Conservation (phyloP, 2,113 vertebrate species). For the Noctilio leporinus region DNA sequence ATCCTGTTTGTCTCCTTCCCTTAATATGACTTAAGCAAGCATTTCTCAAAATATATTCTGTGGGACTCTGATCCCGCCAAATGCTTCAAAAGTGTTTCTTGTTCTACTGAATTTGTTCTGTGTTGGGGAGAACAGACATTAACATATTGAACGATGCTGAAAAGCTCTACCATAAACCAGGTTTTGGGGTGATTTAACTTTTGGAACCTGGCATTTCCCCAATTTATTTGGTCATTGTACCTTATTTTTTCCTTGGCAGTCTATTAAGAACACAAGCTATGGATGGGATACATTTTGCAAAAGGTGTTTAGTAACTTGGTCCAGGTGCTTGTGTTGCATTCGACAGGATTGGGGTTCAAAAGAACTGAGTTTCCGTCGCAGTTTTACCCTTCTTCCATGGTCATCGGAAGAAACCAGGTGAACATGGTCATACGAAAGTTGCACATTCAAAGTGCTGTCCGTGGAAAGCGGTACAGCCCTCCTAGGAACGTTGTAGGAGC, state of each 20-base stretch:
- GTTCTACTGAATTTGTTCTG: neutral
- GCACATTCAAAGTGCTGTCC: neutral
- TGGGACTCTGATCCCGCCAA: neutral
- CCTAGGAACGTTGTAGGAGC: neutral
- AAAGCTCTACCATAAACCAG: neutral
- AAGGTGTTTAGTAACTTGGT: neutral
- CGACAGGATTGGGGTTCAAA: neutral
- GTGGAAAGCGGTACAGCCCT: neutral
- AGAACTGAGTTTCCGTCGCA: neutral
- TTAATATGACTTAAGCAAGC: neutral
- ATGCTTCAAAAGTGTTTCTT: neutral
- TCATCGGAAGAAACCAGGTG: neutral
- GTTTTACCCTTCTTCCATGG: neutral
- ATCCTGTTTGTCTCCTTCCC: neutral
- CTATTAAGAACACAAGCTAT: neutral
- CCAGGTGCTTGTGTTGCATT: neutral
- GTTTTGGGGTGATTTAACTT: neutral
- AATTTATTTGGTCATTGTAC: conserved; percentile 12
- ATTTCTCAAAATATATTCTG: conserved; percentile 23
- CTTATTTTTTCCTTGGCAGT: neutral
- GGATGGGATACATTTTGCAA: neutral
- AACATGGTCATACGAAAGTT: neutral
- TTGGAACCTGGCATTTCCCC: neutral
- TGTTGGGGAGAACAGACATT: neutral
- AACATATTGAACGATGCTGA: neutral